These are phyloP conservation scores for Muscina levida DNA, from an alignment of 2,888 invertebrate species.

Conservation along the genomic window DNA sequence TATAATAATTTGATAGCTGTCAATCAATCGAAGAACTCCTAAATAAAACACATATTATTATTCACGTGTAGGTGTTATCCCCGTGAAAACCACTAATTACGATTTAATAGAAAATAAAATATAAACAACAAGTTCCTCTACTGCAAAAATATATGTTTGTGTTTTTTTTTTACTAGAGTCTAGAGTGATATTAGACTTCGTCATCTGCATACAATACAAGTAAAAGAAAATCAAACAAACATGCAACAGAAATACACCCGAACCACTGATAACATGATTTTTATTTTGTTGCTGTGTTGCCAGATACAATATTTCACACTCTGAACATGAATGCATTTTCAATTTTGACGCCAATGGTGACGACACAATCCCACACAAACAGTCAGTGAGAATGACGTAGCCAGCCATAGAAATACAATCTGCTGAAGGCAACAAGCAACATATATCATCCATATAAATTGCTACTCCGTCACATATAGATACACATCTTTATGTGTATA, in stretches of 20 bases:
- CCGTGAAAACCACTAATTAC: no score
- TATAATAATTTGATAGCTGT: no score
- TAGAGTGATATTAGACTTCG: not conserved
- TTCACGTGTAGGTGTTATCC: no score
- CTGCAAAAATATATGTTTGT: no score
- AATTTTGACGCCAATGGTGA: slow-evolving; percentile 27
- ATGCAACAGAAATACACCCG: slow-evolving; percentile 21
- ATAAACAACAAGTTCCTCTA: no score
- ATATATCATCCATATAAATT: no score
- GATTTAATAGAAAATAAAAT: no score
- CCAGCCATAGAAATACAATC: not conserved
- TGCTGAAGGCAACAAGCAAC: slow-evolving; percentile 15
- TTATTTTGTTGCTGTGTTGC: slow-evolving; percentile 54
- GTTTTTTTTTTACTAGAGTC: no score
- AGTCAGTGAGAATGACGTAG: not conserved
- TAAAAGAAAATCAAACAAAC: slow-evolving; percentile 5
- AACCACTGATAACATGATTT: slow-evolving; percentile 55
- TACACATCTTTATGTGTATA: no score
- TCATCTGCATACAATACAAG: not conserved
- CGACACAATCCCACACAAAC: not conserved
- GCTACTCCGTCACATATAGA: no score
- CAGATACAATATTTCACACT: slow-evolving; percentile 66
- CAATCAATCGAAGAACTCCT: no score
- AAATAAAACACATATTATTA: no score
- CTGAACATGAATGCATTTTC: slow-evolving; percentile 60